Percentiles rank a stretch among this genome's conserved stretches.
These are phyloP conservation scores for Melopsittacus undulatus DNA, from an alignment of 2,797 vertebrate species.

Conservation along the genomic window DNA sequence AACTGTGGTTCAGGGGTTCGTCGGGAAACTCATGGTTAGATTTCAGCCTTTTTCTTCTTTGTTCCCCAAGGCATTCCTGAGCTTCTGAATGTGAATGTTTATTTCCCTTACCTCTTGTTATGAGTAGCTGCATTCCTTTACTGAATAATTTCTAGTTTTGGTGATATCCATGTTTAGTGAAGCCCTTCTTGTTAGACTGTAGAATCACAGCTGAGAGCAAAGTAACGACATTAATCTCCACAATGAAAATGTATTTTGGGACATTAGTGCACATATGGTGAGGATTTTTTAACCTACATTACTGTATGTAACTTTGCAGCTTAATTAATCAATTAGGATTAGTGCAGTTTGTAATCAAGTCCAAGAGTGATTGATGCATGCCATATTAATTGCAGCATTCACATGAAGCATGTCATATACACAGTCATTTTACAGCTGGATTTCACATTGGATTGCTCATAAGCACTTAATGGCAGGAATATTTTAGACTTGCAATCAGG, in stretches of 20 bases:
- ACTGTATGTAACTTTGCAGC: slow-evolving; percentile 25
- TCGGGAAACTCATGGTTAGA: neutral
- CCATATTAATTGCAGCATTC: slow-evolving; percentile 56
- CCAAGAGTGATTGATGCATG: slow-evolving; percentile 60
- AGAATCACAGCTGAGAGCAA: neutral
- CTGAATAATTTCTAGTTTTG: neutral
- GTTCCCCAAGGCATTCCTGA: neutral
- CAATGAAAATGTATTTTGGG: slow-evolving; percentile 41
- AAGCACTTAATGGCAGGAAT: slow-evolving; percentile 66
- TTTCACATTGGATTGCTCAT: slow-evolving; percentile 56
- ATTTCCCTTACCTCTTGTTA: neutral
- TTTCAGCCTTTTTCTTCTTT: neutral
- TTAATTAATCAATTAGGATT: slow-evolving; percentile 69
- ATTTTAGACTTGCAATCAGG: slow-evolving; percentile 67
- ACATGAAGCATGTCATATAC: slow-evolving; percentile 50
- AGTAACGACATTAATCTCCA: slow-evolving; percentile 4
- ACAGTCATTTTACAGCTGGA: slow-evolving; percentile 57
- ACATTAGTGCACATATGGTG: slow-evolving; percentile 22
- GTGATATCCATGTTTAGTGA: neutral
- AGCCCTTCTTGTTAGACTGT: neutral
- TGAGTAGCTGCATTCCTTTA: neutral
- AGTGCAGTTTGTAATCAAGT: slow-evolving; percentile 60
- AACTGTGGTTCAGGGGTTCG: neutral
- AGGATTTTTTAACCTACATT: slow-evolving; percentile 44
- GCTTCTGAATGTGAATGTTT: neutral